phyloP scores from a whole-genome alignment of 2,113 vertebrate species.

The Daphoenositta chrysoptera region DNA sequence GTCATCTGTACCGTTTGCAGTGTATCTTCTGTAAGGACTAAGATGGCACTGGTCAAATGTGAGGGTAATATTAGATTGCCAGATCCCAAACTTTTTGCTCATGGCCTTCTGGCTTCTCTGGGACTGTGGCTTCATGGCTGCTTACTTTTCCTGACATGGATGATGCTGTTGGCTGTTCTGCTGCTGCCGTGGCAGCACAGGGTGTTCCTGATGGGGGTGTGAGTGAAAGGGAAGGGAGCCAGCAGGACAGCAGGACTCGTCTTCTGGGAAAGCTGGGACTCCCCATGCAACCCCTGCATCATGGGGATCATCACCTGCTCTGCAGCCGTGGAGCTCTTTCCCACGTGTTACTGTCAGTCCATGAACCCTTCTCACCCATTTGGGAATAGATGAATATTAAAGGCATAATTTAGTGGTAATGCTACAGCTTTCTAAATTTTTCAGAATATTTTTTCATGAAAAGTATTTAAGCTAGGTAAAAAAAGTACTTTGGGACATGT shows the following conservation, averaged over 20 bases:
- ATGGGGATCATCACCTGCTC: neutral
- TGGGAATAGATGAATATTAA: neutral
- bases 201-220: neutral
- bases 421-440: neutral
- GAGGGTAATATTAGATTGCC: neutral
- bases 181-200: neutral
- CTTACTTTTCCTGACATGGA: neutral
- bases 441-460: neutral
- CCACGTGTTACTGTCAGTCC: accelerated
- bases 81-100: neutral
- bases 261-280: neutral
- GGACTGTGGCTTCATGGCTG: neutral
- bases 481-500: neutral
- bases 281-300: accelerated
- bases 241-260: accelerated
- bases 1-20: neutral
- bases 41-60: neutral
- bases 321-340: neutral
- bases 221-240: neutral
- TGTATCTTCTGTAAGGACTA: neutral
- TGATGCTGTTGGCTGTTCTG: neutral
- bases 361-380: neutral
- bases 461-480: conserved; percentile 22
- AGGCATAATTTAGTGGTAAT: neutral
- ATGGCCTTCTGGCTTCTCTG: neutral